These are phyloP conservation scores for Megalonaias nervosa DNA, from an alignment of 1,140 invertebrate genomes.

Conservation along the genomic window DNA sequence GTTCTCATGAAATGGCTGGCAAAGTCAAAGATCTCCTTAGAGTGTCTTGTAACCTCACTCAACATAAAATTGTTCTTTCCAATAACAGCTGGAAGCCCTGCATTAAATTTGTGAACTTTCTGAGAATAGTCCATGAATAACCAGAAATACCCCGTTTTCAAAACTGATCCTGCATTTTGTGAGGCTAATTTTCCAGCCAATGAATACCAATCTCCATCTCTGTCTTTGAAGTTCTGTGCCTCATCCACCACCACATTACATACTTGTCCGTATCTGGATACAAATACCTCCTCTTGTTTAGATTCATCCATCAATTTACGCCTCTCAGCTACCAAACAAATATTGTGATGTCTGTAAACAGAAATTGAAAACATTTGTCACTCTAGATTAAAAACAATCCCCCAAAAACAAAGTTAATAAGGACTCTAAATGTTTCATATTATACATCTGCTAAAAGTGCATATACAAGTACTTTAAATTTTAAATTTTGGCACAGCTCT, in stretches of 20 bases:
- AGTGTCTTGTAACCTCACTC: constrained; percentile 59
- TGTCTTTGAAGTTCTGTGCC: constrained; percentile 62
- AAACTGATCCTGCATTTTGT: constrained; percentile 15
- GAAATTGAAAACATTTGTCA: neutral
- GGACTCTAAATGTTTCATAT: too few relatives aligned
- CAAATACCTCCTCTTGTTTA: neutral
- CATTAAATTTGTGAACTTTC: constrained; percentile 64
- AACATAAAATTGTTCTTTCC: constrained; percentile 65
- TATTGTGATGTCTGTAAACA: constrained; percentile 51
- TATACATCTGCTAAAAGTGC: too few relatives aligned
- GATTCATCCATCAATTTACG: constrained; percentile 46
- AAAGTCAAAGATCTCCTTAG: constrained; percentile 62
- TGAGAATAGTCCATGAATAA: constrained; percentile 64
- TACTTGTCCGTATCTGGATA: constrained; percentile 35
- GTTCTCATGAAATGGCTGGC: constrained; percentile 55
- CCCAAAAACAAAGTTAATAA: too few relatives aligned
- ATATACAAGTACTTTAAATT: too few relatives aligned
- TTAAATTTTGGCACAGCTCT: too few relatives aligned
- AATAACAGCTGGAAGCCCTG: constrained; percentile 57
- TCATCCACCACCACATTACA: constrained; percentile 59
- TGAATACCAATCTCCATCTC: constrained; percentile 63
- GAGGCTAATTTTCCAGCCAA: constrained; percentile 43
- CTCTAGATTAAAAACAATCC: too few relatives aligned
- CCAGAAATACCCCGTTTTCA: constrained; percentile 55
- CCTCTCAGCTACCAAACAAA: constrained; percentile 49